A percentile compares a stretch with the other conserved stretches of the same genome.
These are phyloP conservation scores for Plestiodon gilberti DNA, from an alignment of 2,113 vertebrate genomes.

Conservation along the genomic window DNA sequence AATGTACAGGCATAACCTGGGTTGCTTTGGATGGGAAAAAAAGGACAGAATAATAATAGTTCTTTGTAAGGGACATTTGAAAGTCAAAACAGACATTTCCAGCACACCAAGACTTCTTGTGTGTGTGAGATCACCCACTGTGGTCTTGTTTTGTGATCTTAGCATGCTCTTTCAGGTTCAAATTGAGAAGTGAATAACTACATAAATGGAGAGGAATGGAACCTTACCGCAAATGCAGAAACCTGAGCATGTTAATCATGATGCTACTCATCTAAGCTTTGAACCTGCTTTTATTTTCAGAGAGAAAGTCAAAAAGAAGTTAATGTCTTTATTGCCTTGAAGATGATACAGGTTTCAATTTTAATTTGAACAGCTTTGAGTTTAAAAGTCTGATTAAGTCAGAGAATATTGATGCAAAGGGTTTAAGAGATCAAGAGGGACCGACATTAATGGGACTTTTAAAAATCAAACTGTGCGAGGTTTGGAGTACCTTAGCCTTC, in stretches of 20 bases:
- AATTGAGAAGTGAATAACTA: not conserved
- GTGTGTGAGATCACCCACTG: not conserved
- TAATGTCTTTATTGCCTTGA: constrained; percentile 4
- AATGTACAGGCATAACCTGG: not conserved
- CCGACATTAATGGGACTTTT: not conserved
- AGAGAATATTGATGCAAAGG: not conserved
- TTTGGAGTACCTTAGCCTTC: not conserved
- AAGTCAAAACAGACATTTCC: constrained; percentile 8
- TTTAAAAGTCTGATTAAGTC: not conserved
- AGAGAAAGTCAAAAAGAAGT: not conserved
- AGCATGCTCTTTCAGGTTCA: not conserved
- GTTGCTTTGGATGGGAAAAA: not conserved
- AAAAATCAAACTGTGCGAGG: not conserved
- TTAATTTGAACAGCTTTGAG: constrained; percentile 1
- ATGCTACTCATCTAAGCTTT: not conserved
- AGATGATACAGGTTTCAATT: not conserved
- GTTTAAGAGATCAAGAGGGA: not conserved
- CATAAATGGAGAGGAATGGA: not conserved
- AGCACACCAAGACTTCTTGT: not conserved
- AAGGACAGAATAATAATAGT: constrained; percentile 14
- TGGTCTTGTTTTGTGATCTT: not conserved
- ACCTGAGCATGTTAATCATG: constrained; percentile 1
- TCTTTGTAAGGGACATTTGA: constrained; percentile 12
- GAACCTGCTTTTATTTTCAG: constrained; percentile 9
- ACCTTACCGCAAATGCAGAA: constrained; percentile 2